phyloP scores from a whole-genome alignment of 2,797 vertebrate species.

The Aselliscus stoliczkanus region DNA sequence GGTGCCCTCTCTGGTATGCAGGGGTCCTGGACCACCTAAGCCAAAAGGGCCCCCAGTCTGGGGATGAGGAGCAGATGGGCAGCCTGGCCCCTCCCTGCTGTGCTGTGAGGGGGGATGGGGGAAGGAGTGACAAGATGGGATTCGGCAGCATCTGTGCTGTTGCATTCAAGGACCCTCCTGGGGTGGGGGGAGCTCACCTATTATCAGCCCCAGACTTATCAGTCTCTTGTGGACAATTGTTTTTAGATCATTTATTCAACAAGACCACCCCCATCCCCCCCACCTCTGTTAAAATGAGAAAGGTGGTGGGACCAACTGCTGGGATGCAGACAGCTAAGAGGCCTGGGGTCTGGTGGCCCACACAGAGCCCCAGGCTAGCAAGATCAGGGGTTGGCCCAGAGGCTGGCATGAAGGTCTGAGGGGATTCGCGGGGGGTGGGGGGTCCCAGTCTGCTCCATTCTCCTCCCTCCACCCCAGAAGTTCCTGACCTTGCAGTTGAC shows the following conservation, averaged over 20 bases:
- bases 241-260: background rate
- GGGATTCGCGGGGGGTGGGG: background rate
- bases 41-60: background rate
- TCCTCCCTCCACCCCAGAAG: background rate
- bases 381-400: background rate
- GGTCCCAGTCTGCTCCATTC: background rate
- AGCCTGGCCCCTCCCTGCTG: background rate
- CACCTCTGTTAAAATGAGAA: background rate
- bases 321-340: background rate
- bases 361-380: background rate
- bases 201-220: background rate
- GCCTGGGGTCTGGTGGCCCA: background rate
- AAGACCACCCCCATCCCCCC: background rate
- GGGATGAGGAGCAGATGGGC: background rate
- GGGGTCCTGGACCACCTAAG: background rate
- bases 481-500: background rate
- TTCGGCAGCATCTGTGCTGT: rapidly evolving
- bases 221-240: background rate
- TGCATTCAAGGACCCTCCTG: background rate
- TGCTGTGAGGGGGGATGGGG: background rate
- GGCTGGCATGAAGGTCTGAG: too few species aligned
- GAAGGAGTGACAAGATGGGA: too few species aligned
- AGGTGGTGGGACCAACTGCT: background rate
- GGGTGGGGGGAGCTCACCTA: background rate
- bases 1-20: background rate